phyloP scores from a whole-genome alignment of 2,797 vertebrate species.

The Liparis tanakae region DNA sequence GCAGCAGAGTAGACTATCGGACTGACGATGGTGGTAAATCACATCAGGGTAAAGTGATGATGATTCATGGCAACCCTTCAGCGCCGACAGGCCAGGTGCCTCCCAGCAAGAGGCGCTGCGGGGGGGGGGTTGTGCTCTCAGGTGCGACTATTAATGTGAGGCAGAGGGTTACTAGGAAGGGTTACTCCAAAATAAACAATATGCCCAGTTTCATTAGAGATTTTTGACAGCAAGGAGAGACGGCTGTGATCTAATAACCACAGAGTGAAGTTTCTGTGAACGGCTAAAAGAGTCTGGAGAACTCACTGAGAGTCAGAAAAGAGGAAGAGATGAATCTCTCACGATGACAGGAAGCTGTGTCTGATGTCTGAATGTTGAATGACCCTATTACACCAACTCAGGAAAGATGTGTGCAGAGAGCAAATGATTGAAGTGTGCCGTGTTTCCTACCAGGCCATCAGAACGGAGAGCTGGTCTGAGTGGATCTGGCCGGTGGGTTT shows the following conservation, averaged over 20 bases:
- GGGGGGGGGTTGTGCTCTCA: constrained; percentile 1
- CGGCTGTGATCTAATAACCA: constrained; percentile 39
- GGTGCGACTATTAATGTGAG: background rate
- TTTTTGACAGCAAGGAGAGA: constrained; percentile 21
- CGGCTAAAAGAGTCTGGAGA: constrained; percentile 40
- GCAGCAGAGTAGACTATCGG: background rate
- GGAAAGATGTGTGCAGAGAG: background rate
- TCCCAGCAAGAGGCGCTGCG: constrained; percentile 10
- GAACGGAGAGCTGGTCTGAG: constrained; percentile 88
- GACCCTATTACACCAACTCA: background rate
- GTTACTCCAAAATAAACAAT: background rate
- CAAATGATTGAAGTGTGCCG: background rate
- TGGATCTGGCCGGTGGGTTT: constrained; percentile 76
- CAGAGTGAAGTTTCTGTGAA: constrained; percentile 19
- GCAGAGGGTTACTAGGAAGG: background rate
- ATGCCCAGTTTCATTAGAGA: background rate
- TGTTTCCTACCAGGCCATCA: constrained; percentile 90
- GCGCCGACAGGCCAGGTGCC: background rate
- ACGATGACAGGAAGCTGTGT: constrained; percentile 3
- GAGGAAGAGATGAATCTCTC: constrained; percentile 14
- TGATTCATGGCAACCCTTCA: constrained; percentile 6
- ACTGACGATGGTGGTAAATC: background rate
- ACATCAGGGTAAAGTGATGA: background rate
- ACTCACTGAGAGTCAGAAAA: constrained; percentile 12
- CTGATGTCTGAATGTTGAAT: constrained; percentile 19